Evolutionary conservation across 1,140 invertebrate genomes (phyloP), one percentile per base, ranked within the genome.

Genomic region (Ectropis grisescens): DNA sequence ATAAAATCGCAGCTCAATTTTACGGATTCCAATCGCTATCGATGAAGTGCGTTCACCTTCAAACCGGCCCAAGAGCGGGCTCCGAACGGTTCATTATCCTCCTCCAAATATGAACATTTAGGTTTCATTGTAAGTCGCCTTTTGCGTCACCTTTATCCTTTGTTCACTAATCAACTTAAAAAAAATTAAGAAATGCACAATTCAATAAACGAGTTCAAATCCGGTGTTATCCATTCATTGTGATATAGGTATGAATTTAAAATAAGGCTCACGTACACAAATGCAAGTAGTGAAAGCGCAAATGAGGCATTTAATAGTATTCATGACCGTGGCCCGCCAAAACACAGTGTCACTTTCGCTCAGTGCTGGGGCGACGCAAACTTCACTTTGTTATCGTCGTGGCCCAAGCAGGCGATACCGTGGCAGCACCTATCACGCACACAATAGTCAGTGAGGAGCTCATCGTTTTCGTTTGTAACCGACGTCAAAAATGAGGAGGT

Each of bases 61-160:
- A 68, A 75, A 81, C 75, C 72, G 75, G 75, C 57, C 68, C 54
- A 55, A 47, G 54, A 49, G 52, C 59, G 51, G 48, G 50, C 57
- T 53, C 44, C 56, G 47, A 66, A 71, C 47, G 61, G 75, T 80
- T 78, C 75, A 74, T 58, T 65, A 75, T 80, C 70, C 75, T 68
- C 64, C 75, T 68, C 64, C 29, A 40, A 23, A 64, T 65, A 66
- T 69, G 52, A 58, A 58, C 68, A 62, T 57, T 61, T 59, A 44
- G 47, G 46, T 30, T 29, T 45, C 36, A 57, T 52, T 53, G 40
- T 33, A 39, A 13, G 35, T 10, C 6, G 13, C 7, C 13, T 35
- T n/a, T n/a, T n/a, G n/a, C n/a, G n/a, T n/a, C n/a, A n/a, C n/a
- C n/a, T n/a, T n/a, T n/a, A n/a, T n/a, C n/a, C n/a, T n/a, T n/a